Percentiles rank a stretch among this genome's conserved stretches.
Conservation (phyloP, 1,140 invertebrate genomes). For the Scylla paramamosain region DNA sequence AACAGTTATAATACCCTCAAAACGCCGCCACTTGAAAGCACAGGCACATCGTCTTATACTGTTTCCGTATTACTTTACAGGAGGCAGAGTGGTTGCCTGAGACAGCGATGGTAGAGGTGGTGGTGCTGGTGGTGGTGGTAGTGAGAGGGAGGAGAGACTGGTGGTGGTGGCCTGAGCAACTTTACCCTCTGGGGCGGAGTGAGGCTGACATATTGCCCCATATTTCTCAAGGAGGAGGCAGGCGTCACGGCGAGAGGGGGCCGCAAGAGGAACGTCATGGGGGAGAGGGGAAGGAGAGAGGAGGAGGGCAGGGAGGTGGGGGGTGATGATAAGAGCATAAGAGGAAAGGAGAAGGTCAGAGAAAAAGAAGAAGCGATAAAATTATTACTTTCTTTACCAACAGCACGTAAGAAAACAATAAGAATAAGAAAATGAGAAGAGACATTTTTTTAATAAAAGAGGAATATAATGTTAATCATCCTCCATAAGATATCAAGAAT, state of each 20-base stretch:
- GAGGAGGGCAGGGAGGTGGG: not conserved
- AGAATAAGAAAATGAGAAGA: no score
- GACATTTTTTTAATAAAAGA: no score
- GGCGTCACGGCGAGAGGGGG: slow-evolving; percentile 52
- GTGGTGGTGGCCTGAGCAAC: slow-evolving; percentile 45
- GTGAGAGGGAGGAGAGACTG: no score
- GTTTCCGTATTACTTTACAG: not conserved
- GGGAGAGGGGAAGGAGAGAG: not conserved
- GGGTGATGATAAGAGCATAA: not conserved
- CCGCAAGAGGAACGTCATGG: slow-evolving; percentile 46
- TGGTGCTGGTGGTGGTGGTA: not conserved
- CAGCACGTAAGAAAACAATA: no score
- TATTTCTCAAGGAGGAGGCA: slow-evolving; percentile 73
- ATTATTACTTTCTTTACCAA: no score
- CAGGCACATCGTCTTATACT: not conserved
- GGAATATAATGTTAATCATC: no score
- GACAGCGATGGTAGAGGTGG: no score
- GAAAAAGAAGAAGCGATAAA: not conserved
- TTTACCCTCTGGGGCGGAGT: slow-evolving; percentile 70
- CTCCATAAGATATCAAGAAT: no score
- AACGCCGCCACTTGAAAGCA: not conserved
- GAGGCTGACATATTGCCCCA: slow-evolving; percentile 71
- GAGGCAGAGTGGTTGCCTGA: no score
- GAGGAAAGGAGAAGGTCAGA: not conserved
- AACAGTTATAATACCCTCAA: no score